A percentile compares a stretch with the other conserved stretches of the same genome.
Conservation (phyloP, 2,888 invertebrate species). For the Acanthosepion pharaonis region DNA sequence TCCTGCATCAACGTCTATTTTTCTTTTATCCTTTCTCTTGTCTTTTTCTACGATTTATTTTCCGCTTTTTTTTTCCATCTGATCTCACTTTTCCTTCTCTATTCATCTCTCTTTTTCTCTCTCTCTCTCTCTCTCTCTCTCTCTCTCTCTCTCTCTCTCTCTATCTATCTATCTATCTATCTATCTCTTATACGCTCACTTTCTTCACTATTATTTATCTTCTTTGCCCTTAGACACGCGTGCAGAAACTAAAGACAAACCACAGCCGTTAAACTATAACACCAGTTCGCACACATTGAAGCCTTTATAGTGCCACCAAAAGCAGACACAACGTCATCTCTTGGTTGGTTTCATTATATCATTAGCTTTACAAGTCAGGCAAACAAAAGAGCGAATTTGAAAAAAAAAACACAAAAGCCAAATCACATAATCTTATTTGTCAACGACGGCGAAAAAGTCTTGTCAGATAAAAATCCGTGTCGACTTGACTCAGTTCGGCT, state of each 20-base stretch:
- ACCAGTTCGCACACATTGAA: not conserved
- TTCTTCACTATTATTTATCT: too few relatives aligned
- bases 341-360: not conserved
- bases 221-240: not conserved
- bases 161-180: not conserved
- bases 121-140: not conserved
- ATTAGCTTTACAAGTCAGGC: not conserved
- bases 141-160: not conserved
- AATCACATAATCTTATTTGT: not conserved
- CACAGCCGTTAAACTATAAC: not conserved
- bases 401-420: not conserved
- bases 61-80: too few relatives aligned
- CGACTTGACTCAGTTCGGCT: not conserved
- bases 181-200: not conserved
- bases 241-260: not conserved
- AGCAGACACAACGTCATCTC: not conserved
- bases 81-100: too few relatives aligned
- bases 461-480: not conserved
- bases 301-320: not conserved
- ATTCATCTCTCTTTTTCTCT: too few relatives aligned
- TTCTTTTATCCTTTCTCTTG: too few relatives aligned
- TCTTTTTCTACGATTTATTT: too few relatives aligned
- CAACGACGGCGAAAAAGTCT: not conserved
- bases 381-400: not conserved
- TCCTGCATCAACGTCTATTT: too few relatives aligned